Evolutionary conservation across 2,888 invertebrate genomes (phyloP).

Genomic region (Drosophila gaucha): DNA sequence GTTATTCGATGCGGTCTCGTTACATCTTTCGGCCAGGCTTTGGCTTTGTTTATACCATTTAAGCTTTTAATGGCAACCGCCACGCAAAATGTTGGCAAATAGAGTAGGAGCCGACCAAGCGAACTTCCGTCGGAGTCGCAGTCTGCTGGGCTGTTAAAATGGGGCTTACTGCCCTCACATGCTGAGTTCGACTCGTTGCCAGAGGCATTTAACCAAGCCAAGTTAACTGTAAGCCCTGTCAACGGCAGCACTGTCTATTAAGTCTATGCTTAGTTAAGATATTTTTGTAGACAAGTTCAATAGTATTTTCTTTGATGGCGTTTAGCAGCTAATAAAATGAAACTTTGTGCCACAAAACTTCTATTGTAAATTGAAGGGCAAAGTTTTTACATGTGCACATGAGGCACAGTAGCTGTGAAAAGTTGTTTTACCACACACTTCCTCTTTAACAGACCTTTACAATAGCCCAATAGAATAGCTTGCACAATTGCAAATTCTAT

Average conservation of each 20-base stretch:
- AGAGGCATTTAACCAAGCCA: conserved; percentile 21
- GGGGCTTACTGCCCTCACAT: neutral
- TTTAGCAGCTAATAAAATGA: conserved; percentile 18
- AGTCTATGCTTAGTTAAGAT: conserved; percentile 18
- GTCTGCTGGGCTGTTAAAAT: neutral
- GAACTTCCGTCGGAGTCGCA: conserved; percentile 53
- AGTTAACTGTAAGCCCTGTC: conserved; percentile 20
- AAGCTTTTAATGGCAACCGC: conserved; percentile 61
- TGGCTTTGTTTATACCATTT: conserved; percentile 65
- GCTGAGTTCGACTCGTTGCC: conserved; percentile 22
- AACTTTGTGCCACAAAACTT: conserved; percentile 10
- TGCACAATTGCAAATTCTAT: neutral
- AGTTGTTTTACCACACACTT: neutral
- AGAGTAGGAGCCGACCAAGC: conserved; percentile 37
- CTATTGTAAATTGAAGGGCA: neutral
- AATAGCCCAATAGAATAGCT: neutral
- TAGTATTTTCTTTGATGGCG: conserved; percentile 2
- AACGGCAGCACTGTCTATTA: conserved; percentile 19
- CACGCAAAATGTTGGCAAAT: conserved; percentile 39
- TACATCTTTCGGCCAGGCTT: conserved; percentile 40
- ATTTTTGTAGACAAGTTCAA: conserved; percentile 23
- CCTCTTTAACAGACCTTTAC: neutral
- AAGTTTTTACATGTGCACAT: neutral
- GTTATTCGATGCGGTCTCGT: conserved; percentile 35
- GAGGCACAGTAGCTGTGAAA: neutral